Evolutionary conservation across 2,113 vertebrate species (phyloP).

Genomic region (Phocoena phocoena): DNA sequence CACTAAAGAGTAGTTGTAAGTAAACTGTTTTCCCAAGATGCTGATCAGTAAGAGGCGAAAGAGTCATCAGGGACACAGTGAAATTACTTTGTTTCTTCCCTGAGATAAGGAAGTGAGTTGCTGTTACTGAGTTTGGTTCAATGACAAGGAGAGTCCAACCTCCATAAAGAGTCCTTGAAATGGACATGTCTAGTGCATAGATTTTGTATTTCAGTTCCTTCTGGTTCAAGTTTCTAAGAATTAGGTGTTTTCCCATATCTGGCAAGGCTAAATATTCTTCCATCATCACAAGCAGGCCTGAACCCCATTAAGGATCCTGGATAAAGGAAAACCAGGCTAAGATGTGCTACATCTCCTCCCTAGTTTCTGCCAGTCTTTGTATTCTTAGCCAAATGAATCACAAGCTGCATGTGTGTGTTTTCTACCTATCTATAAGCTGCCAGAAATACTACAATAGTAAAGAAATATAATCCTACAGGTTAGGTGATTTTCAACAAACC

Average conservation of each 20-base stretch:
- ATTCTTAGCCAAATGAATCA: background rate
- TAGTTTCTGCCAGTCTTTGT: background rate
- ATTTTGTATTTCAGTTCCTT: background rate
- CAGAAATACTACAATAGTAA: background rate
- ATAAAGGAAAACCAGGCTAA: background rate
- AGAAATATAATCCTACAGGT: background rate
- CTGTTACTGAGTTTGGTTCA: background rate
- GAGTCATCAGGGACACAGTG: background rate
- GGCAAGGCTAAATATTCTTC: background rate
- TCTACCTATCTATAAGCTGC: background rate
- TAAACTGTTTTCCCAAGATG: background rate
- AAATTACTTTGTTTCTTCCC: background rate
- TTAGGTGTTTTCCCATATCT: background rate
- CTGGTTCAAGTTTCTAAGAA: background rate
- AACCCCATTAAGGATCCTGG: background rate
- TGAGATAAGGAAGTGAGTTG: background rate
- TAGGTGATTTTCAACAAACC: background rate
- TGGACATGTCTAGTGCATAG: background rate
- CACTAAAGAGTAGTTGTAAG: background rate
- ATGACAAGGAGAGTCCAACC: conserved; percentile 1
- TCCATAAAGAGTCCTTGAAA: background rate
- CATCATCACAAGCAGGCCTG: background rate
- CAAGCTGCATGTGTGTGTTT: background rate
- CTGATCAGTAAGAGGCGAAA: background rate
- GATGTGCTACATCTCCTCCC: background rate